Base-by-base conservation (phyloP, 2,797 vertebrate genomes). In the Periparus ater region DNA sequence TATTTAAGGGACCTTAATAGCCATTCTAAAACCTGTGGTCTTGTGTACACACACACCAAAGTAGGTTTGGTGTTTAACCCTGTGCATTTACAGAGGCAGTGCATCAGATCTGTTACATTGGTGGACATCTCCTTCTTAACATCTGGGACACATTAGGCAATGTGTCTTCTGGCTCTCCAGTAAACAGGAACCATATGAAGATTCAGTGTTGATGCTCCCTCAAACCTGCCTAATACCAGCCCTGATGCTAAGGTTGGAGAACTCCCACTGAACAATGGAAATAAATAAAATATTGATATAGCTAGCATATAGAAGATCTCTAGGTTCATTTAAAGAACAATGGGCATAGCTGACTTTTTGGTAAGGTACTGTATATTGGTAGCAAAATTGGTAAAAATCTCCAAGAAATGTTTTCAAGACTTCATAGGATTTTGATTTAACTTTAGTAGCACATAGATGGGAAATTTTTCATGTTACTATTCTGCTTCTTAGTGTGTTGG, bases 121-220 rank as follows among this genome's bases (percentile, higher is more conserved):
- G 73, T 85, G 94, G 91, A 75, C 94, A 62, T 94, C 88, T 92
- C 75, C 84, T 74, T 76, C 81, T 50, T 76, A 93, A 96, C 96
- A 96, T 96, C 93, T 97, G 97, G 88, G 57, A 85, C 77, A 80
- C 62, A 89, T 95, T 96, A 92, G 32, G 65, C 27, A 88, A 96
- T 81, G 78, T 93, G 96, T 96, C 96, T 97, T 93, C 93, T 97
- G 93, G 75, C 79, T 96, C 89, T 93, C 93, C 38, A 83, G 91
- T 94, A 97, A 97, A 97, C 66, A 97, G 93, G 96, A 97, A 96
- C 91, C 38, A 26, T 93, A 91, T 88, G 92, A 96, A 96, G 60
- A 75, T 88, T 96, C 81, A 63, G 61, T 92, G 73, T 50, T 85
- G 79, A 87, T 96, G 66, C 48, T 91, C 93, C 85, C 12, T 32